Evolutionary conservation across 2,797 vertebrate genomes (phyloP).

Genomic region (Tinamus major): DNA sequence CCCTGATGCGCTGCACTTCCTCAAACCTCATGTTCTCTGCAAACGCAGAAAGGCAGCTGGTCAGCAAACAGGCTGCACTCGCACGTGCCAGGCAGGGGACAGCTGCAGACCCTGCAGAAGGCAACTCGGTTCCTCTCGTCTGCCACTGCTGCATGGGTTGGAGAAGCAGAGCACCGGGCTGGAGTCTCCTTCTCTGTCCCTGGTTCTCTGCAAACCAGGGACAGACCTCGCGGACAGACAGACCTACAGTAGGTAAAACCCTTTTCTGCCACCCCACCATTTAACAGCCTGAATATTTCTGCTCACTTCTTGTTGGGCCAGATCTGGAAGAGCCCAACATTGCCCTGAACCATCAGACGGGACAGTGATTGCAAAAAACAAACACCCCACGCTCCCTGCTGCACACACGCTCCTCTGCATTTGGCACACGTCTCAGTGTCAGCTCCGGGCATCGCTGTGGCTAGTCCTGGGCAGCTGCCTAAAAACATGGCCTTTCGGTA

Average conservation of each 20-base stretch:
- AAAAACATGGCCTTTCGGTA: neutral
- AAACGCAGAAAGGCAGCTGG: neutral
- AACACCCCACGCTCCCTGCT: neutral
- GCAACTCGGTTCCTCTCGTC: neutral
- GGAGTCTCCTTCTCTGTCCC: too few relatives aligned
- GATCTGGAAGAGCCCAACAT: neutral
- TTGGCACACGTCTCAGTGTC: rapidly evolving
- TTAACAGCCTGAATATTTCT: neutral
- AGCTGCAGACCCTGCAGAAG: neutral
- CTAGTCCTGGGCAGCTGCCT: neutral
- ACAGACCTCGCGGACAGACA: neutral
- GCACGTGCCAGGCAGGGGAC: neutral
- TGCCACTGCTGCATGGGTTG: neutral
- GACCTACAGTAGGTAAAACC: neutral
- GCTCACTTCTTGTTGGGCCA: neutral
- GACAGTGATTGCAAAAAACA: neutral
- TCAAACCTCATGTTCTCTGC: neutral
- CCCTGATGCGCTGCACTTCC: neutral
- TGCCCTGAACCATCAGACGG: neutral
- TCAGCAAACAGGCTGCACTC: rapidly evolving
- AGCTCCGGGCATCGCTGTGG: neutral
- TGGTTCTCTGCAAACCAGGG: too few relatives aligned
- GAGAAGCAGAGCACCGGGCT: neutral
- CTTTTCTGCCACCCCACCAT: neutral
- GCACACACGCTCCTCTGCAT: neutral